Evolutionary conservation across 2,797 vertebrate species (phyloP), one percentile per base, ranked within the genome.

Genomic region (Phaenicophaeus curvirostris): DNA sequence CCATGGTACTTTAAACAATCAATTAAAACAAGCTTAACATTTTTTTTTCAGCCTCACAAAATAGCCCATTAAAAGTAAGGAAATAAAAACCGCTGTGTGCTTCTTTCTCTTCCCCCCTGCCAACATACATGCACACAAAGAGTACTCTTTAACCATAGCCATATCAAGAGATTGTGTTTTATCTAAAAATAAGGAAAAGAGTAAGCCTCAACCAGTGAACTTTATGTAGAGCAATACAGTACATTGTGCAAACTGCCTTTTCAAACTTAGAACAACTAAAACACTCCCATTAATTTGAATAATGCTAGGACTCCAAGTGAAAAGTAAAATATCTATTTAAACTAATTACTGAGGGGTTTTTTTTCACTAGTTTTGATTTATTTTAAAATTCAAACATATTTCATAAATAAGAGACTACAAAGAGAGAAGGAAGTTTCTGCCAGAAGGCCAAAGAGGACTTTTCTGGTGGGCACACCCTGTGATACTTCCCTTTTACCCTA

Each of bases 1-100:
- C 95, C 76, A 59, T 66, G 94, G 93, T 82, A 93, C 96, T 97
- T 97, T 97, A 97, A 98, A 97, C 87, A 97, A 97, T 79, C 96
- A 96, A 92, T 97, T 97, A 96, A 97, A 93, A 89, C 85, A 86
- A 97, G 91, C 96, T 94, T 95, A 96, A 93, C 94, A 96, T 88
- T 93, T 97, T 97, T 97, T 97, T 97, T 96, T 95, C 94, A 96
- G 81, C 82, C 93, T 93, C 33, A 0, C 95, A 97, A 98, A 96
- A 96, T 82, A 87, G 86, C 94, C 93, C 69, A 90, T 97, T 97
- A 94, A 95, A 96, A 97, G 94, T 44, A 97, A 92, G 92, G 95
- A 97, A 95, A 97, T 92, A 93, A 97, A 97, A 98, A 65, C 66
- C 24, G 30, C 88, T 95, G 74, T 58, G 76, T 87, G 54, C 66